These are phyloP conservation scores for Clamator glandarius DNA, from an alignment of 2,797 vertebrate genomes.

Conservation along the genomic window DNA sequence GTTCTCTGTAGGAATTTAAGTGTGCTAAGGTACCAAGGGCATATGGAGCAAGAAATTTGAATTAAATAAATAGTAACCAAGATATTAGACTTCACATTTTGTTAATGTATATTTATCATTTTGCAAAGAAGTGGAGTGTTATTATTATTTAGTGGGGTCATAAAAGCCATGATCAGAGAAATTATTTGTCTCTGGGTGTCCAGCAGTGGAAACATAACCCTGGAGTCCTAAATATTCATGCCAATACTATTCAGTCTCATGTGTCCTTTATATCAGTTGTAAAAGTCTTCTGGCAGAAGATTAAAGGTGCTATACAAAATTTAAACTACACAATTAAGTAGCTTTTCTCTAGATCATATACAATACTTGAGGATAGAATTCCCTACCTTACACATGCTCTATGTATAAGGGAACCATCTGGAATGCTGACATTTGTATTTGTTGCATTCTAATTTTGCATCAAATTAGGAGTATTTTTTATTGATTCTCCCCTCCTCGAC, in stretches of 20 bases:
- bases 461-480: neutral
- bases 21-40: neutral
- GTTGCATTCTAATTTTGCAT: neutral
- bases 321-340: neutral
- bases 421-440: neutral
- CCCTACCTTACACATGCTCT: neutral
- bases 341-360: neutral
- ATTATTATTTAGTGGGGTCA: neutral
- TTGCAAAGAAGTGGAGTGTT: neutral
- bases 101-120: neutral
- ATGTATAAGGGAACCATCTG: neutral
- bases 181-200: neutral
- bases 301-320: neutral
- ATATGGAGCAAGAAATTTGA: neutral
- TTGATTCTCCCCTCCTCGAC: neutral
- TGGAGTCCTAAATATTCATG: neutral
- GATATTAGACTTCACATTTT: neutral
- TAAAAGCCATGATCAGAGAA: conserved; percentile 6
- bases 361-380: neutral
- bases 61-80: neutral
- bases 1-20: neutral
- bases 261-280: neutral
- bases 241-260: neutral
- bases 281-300: conserved; percentile 1
- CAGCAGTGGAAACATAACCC: neutral